Percentiles rank a stretch among this genome's conserved stretches.
These are phyloP conservation scores for Phalacrocorax brasilianus DNA, from an alignment of 2,113 vertebrate species.

Conservation along the genomic window DNA sequence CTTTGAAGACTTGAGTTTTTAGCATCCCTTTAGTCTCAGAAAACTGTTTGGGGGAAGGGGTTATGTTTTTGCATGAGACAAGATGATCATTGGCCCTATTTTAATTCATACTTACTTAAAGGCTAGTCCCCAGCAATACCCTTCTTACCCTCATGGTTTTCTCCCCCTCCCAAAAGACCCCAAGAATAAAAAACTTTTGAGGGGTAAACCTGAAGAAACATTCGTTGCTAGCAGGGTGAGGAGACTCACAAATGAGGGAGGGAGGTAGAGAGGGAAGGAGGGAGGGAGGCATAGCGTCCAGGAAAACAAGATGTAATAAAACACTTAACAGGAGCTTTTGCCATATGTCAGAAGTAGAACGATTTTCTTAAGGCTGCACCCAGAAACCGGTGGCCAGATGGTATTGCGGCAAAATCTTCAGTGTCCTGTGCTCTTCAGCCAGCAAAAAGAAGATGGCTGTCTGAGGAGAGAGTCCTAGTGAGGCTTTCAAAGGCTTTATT, in stretches of 20 bases:
- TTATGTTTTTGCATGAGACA: not conserved
- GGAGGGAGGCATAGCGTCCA: accelerated
- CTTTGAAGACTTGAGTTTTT: not conserved
- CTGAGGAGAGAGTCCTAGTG: not conserved
- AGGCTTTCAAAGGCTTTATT: not conserved
- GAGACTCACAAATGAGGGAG: not conserved
- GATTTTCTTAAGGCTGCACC: not conserved
- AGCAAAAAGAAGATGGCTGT: not conserved
- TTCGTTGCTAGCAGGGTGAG: not conserved
- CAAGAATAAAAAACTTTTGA: not conserved
- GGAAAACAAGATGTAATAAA: not conserved
- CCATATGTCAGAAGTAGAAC: not conserved
- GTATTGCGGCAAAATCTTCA: not conserved
- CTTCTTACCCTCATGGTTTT: not conserved
- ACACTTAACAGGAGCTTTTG: not conserved
- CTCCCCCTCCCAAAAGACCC: not conserved
- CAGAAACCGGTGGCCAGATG: not conserved
- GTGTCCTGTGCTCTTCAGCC: not conserved
- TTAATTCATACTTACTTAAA: not conserved
- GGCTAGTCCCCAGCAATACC: not conserved
- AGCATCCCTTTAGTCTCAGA: not conserved
- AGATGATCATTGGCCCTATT: not conserved
- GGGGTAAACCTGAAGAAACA: not conserved
- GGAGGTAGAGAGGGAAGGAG: not conserved
- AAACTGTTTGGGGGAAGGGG: not conserved